Percentiles rank a stretch among this genome's conserved stretches.
phyloP scores from a whole-genome alignment of 1,140 invertebrate genomes.

The Sarcophaga bullata region DNA sequence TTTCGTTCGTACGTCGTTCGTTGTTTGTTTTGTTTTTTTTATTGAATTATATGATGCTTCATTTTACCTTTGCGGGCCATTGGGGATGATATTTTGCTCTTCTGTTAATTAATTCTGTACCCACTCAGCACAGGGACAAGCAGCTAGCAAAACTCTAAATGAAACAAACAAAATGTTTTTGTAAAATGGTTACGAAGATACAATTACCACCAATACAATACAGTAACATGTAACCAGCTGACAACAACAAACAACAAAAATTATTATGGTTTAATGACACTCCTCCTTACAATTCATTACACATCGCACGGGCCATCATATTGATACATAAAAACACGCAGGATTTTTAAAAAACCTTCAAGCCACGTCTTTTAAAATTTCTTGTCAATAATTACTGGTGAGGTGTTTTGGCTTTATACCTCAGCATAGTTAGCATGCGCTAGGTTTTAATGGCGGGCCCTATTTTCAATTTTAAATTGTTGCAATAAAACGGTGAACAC shows the following conservation, averaged over 20 bases:
- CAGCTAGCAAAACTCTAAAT: background rate
- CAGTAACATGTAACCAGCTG: background rate
- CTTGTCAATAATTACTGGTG: too few relatives aligned
- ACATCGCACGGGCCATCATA: background rate
- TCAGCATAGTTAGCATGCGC: background rate
- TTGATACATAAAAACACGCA: too few relatives aligned
- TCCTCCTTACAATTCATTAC: slow-evolving; percentile 27
- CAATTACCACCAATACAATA: background rate
- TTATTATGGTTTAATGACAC: slow-evolving; percentile 32
- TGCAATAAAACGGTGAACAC: too few relatives aligned
- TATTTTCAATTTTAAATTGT: background rate
- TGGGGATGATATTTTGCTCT: slow-evolving; percentile 39
- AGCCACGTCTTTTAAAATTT: too few relatives aligned
- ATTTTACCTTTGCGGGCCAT: slow-evolving; percentile 37
- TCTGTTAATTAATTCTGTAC: slow-evolving; percentile 40
- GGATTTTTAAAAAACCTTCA: too few relatives aligned
- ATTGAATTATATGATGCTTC: slow-evolving; percentile 35
- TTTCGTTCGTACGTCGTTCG: background rate
- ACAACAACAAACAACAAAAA: slow-evolving; percentile 32
- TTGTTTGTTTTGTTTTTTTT: slow-evolving; percentile 16
- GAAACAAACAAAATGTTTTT: background rate
- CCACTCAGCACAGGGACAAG: slow-evolving; percentile 25
- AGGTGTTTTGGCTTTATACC: background rate
- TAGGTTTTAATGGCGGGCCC: background rate
- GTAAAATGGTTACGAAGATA: background rate